These are phyloP conservation scores for Drosophila teissieri DNA, from an alignment of 1,140 invertebrate species.

Conservation along the genomic window DNA sequence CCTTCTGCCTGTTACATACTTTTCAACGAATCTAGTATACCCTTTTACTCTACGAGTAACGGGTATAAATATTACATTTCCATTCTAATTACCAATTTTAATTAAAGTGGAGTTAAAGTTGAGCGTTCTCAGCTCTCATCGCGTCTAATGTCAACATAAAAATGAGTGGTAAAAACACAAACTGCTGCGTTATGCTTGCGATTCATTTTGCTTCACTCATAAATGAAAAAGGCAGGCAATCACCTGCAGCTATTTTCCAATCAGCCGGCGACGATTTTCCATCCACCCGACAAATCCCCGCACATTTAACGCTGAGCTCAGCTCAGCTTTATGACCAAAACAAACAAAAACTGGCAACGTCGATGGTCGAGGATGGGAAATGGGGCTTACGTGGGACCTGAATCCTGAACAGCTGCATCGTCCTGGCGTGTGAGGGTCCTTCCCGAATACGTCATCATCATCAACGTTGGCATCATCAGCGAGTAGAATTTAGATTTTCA, in stretches of 20 bases:
- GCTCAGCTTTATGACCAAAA: constrained; percentile 73
- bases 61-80: too few species aligned
- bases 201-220: constrained; percentile 50
- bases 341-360: constrained; percentile 32
- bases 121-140: background rate
- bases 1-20: too few species aligned
- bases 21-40: too few species aligned
- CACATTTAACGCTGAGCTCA: constrained; percentile 55
- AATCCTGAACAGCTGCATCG: constrained; percentile 39
- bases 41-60: too few species aligned
- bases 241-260: constrained; percentile 79
- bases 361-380: background rate
- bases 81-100: background rate
- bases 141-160: constrained; percentile 6
- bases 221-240: constrained; percentile 74
- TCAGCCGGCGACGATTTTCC: constrained; percentile 60
- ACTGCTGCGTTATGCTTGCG: constrained; percentile 33
- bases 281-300: constrained; percentile 52
- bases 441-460: constrained; percentile 32
- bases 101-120: background rate
- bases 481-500: constrained; percentile 78
- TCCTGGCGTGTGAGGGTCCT: constrained; percentile 16
- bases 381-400: constrained; percentile 1
- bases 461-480: constrained; percentile 29
- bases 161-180: background rate